phyloP scores from a whole-genome alignment of 2,797 vertebrate genomes.

The Haliaeetus vocifer region DNA sequence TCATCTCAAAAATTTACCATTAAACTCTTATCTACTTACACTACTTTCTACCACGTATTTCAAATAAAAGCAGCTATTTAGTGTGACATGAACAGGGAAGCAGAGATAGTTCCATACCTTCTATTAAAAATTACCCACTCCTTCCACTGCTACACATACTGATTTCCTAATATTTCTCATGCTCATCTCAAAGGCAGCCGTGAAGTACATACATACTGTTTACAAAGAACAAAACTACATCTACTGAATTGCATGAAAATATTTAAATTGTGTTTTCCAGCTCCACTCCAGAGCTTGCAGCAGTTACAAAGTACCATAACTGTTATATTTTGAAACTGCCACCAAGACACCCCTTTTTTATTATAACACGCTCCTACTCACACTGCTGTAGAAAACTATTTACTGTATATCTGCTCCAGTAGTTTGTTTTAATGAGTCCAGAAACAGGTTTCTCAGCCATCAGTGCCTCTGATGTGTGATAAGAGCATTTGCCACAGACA shows the following conservation, averaged over 20 bases:
- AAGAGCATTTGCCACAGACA: neutral
- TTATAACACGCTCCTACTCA: neutral
- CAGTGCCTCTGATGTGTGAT: neutral
- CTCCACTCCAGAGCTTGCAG: neutral
- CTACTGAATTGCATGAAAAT: neutral
- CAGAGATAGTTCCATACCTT: neutral
- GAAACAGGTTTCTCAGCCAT: neutral
- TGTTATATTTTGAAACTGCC: neutral
- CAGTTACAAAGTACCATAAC: neutral
- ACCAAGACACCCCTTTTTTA: neutral
- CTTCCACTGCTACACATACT: neutral
- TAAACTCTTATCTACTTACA: neutral
- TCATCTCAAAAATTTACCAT: neutral
- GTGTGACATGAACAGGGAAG: neutral
- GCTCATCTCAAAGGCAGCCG: neutral
- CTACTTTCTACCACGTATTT: neutral
- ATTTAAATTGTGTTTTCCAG: neutral
- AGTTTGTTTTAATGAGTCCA: constrained; percentile 4
- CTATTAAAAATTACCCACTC: neutral
- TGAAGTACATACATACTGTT: neutral
- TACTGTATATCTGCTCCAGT: neutral
- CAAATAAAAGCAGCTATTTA: neutral
- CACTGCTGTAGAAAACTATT: neutral
- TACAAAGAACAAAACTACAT: neutral
- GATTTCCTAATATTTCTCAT: neutral